Base-by-base conservation (phyloP, 2,113 vertebrate species). In the Myiopsitta monachus region DNA sequence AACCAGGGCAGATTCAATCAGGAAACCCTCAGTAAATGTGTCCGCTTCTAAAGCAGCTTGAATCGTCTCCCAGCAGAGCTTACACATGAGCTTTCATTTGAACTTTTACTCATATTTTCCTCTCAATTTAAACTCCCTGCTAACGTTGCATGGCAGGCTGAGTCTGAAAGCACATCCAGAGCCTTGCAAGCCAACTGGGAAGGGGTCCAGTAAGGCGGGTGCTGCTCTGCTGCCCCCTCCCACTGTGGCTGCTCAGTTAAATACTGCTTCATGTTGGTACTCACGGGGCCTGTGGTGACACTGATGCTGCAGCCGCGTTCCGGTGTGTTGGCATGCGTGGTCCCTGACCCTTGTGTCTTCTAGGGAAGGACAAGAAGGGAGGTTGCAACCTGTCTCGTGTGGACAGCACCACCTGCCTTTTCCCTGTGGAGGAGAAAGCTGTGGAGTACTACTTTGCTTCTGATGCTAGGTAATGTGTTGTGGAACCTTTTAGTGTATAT, bases 361-460 rank as follows among this genome's bases (percentile, higher is more conserved):
- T 97, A 98, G 98, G 97, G 18, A 99, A 99, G 90, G 99, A 99
- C 90, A 99, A 99, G 98, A 99, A 99, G 96, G 98, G 98, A 61
- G 98, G 97, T 18, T 99, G 99, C 92, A 96, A 95, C 90, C 97
- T 99, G 27, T 98, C 99, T 66, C 98, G 99, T 43, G 92, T 98
- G 22, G 99, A 99, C 95, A 99, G 99, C 89, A 99, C 99, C 92
- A 99, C 99, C 89, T 99, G 99, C 97, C 97, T 99, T 70, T 99
- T 99, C 93, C 99, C 99, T 1, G 98, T 99, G 70, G 99, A 99
- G 75, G 99, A 99, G 96, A 99, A 99, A 94, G 98, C 99, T 1
- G 99, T 99, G 84, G 99, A 99, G 76, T 99, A 99, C 96, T 99
- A 99, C 98, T 99, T 99, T 94, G 99, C 99, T 33, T 99, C 99